Base-by-base conservation (phyloP, 2,797 vertebrate genomes). In the Lophius americanus region DNA sequence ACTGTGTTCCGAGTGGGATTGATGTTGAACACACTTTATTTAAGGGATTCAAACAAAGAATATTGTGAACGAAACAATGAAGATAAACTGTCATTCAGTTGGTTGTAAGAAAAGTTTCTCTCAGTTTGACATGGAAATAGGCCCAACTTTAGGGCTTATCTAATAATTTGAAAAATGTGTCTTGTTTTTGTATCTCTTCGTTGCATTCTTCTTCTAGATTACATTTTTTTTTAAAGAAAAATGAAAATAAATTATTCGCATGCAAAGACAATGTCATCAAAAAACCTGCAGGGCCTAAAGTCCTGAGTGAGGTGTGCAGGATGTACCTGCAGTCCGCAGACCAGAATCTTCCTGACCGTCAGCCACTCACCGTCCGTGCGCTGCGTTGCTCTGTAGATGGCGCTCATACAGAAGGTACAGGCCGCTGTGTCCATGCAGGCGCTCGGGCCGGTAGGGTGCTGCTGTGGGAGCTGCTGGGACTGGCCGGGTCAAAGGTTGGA, bases 381-480 rank as follows among this genome's bases (percentile, higher is more conserved):
- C 78, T 38, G 67, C 52, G 51, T 39, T 42, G 77, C 74, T 87
- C 97, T 96, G 95, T 95, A 98, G 97, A 95, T 97, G 97, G 97
- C 95, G 95, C 96, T 95, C 92, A 85, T 48, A 89, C 90, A 90
- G 87, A 78, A 88, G 92, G 93, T 95, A 64, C 73, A 68, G 73
- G 59, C 71, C 48, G 66, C 84, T 77, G 54, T 14, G 69, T 50
- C 63, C 56, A 13, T 6, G 42, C 57, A 13, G 60, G 41, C 54
- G 51, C 53, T 42, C 63, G 32, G 54, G 60, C 44, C 49, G 65
- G 62, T 42, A 51, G 50, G 9, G 33, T 8, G 75, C 56, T 47
- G 75, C 55, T 59, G 55, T 53, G 64, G 58, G 7, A 35, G 71
- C 64, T 72, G 82, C 52, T 66, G 75, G 61, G 54, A 71, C 60